A percentile compares a stretch with the other conserved stretches of the same genome.
These are phyloP conservation scores for Trichacis sp. DNA, from an alignment of 2,888 invertebrate genomes.

Conservation along the genomic window DNA sequence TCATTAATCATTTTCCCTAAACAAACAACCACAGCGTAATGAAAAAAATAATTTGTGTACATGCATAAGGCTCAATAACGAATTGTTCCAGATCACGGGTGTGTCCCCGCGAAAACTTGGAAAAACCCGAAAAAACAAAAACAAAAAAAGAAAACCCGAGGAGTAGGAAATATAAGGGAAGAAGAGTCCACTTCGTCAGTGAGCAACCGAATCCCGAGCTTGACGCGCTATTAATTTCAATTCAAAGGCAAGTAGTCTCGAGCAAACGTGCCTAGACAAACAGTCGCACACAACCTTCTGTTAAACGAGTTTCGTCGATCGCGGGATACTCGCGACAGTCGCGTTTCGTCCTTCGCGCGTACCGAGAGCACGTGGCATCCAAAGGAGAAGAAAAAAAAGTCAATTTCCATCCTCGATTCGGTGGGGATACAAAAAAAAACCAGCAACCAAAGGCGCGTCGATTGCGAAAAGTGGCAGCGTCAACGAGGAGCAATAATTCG, in stretches of 20 bases:
- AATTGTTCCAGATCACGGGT: too few relatives aligned
- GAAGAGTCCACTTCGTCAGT: not conserved
- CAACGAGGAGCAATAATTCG: not conserved
- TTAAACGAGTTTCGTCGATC: slow-evolving; percentile 2
- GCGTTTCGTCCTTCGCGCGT: not conserved
- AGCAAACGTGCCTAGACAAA: not conserved
- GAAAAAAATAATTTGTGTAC: too few relatives aligned
- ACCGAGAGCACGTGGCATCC: slow-evolving; percentile 2
- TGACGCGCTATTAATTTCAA: slow-evolving; percentile 3
- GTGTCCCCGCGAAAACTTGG: too few relatives aligned
- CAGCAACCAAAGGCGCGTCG: not conserved
- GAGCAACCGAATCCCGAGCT: not conserved
- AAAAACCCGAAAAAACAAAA: not conserved
- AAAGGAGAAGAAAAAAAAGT: too few relatives aligned
- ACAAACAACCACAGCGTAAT: too few relatives aligned
- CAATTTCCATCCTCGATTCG: too few relatives aligned
- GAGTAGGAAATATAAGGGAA: not conserved
- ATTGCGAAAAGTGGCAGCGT: not conserved
- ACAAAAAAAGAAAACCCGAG: not conserved
- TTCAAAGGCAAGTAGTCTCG: not conserved
- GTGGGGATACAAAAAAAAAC: not conserved
- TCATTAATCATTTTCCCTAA: too few relatives aligned
- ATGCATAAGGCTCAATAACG: too few relatives aligned
- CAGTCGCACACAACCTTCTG: not conserved
- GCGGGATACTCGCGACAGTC: not conserved